These are phyloP conservation scores for Thamnaconus septentrionalis DNA, from an alignment of 2,113 vertebrate genomes.

Conservation along the genomic window DNA sequence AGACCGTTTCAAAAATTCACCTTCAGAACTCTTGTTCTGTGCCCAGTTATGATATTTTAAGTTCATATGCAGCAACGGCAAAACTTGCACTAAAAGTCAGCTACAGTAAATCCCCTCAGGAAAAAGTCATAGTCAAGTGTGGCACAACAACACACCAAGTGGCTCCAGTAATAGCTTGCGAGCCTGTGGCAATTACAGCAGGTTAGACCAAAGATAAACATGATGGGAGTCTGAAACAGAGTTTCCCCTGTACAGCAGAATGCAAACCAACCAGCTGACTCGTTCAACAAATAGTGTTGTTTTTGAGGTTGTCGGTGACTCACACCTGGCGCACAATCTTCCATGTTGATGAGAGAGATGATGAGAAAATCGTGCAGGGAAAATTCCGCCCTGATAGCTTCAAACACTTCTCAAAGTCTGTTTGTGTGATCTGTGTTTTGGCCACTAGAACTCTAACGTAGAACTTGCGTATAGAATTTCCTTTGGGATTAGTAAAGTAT, in stretches of 20 bases:
- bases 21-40: neutral
- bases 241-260: constrained; percentile 10
- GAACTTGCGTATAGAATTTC: no score
- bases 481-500: no score
- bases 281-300: constrained; percentile 16
- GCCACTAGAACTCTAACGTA: no score
- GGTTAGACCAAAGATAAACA: constrained; percentile 1
- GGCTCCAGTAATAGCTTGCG: neutral
- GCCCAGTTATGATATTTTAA: neutral
- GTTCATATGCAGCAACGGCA: no score
- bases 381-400: no score
- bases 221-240: constrained; percentile 8
- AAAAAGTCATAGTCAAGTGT: no score
- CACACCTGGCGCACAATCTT: constrained; percentile 9
- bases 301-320: constrained; percentile 9
- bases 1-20: neutral
- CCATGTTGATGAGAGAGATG: neutral
- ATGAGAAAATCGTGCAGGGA: constrained; percentile 1
- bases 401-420: no score
- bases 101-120: no score
- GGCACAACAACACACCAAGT: no score
- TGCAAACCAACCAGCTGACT: constrained; percentile 16
- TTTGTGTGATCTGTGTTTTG: no score
- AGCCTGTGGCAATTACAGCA: neutral
- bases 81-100: no score